Conservation (phyloP, 2,888 invertebrate species). For the Melanostoma scalare region DNA sequence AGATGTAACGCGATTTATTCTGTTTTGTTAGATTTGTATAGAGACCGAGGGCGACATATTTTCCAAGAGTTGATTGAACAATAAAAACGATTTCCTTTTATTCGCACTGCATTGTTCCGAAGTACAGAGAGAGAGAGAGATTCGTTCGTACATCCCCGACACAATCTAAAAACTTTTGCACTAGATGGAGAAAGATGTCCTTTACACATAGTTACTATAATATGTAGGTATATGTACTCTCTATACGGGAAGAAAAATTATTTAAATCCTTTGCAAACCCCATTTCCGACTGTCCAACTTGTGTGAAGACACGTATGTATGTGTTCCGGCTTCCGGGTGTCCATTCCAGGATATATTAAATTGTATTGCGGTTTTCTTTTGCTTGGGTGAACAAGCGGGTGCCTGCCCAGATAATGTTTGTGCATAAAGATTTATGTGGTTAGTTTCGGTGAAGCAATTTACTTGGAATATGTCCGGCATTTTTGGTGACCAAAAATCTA, state of each 20-base stretch:
- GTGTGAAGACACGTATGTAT: slow-evolving; percentile 16
- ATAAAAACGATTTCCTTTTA: slow-evolving; percentile 1
- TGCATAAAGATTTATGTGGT: slow-evolving; percentile 73
- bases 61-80: neutral
- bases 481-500: slow-evolving; percentile 69
- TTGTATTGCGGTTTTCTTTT: slow-evolving; percentile 68
- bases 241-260: slow-evolving; percentile 62
- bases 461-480: slow-evolving; percentile 73
- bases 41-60: slow-evolving; percentile 2
- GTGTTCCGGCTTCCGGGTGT: slow-evolving; percentile 34
- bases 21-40: slow-evolving; percentile 29
- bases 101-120: slow-evolving; percentile 44
- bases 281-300: slow-evolving; percentile 64
- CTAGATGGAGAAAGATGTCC: slow-evolving; percentile 35
- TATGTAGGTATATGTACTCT: neutral
- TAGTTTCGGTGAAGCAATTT: slow-evolving; percentile 73
- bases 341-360: slow-evolving; percentile 66
- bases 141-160: slow-evolving; percentile 3
- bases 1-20: slow-evolving; percentile 66
- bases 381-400: slow-evolving; percentile 63
- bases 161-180: slow-evolving; percentile 32
- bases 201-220: slow-evolving; percentile 5
- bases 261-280: slow-evolving; percentile 65
- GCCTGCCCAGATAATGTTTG: slow-evolving; percentile 68
- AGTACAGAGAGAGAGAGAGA: neutral